These are phyloP conservation scores for Malaclemys terrapin DNA, from an alignment of 2,113 vertebrate genomes.

Conservation along the genomic window DNA sequence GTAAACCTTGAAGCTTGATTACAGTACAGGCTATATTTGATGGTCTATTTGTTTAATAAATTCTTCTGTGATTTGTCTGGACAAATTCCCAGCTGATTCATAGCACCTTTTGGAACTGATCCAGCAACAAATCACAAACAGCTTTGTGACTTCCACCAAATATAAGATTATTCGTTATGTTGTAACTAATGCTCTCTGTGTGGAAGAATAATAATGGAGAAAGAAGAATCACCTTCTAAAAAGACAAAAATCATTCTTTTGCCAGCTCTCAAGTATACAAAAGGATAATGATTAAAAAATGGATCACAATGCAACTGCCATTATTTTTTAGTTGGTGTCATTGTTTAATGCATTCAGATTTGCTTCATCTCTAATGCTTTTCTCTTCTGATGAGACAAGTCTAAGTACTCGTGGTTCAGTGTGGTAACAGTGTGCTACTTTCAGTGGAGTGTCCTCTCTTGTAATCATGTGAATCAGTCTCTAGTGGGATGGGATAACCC, in stretches of 20 bases:
- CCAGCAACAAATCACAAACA: constrained; percentile 45
- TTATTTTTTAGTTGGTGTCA: not conserved
- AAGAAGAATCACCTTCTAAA: not conserved
- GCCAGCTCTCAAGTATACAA: not conserved
- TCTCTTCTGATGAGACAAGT: not conserved
- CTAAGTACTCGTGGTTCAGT: not conserved
- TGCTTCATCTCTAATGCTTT: not conserved
- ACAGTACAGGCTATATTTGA: constrained; percentile 54
- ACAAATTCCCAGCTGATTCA: constrained; percentile 22
- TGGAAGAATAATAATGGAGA: not conserved
- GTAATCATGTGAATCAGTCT: not conserved
- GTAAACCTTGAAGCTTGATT: constrained; percentile 52
- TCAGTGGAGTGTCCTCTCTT: not conserved
- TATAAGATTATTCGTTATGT: not conserved
- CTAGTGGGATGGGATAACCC: not conserved
- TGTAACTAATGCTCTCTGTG: not conserved
- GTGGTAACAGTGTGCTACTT: not conserved
- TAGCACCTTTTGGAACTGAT: constrained; percentile 28
- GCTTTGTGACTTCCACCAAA: not conserved
- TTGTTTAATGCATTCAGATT: not conserved
- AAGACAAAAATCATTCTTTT: not conserved
- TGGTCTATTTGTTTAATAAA: constrained; percentile 70
- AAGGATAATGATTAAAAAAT: not conserved
- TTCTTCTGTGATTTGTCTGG: constrained; percentile 52
- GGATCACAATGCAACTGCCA: not conserved